These are phyloP conservation scores for Melikaiella ostensackeni DNA, from an alignment of 2,888 invertebrate species.

Conservation along the genomic window DNA sequence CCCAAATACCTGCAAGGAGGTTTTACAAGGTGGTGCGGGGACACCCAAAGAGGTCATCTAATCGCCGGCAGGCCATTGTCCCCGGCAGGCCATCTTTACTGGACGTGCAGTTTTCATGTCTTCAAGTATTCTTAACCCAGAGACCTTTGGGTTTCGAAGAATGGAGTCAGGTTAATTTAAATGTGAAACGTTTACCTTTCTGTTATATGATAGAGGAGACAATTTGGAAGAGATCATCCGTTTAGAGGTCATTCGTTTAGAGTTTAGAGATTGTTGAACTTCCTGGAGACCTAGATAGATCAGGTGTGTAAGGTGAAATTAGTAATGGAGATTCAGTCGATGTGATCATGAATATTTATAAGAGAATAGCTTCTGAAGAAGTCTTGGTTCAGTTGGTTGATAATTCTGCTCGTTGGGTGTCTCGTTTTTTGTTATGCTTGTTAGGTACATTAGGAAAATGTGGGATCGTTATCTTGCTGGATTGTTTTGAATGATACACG, in stretches of 20 bases:
- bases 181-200: background rate
- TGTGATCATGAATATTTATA: slow-evolving; percentile 34
- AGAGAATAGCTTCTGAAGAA: slow-evolving; percentile 3
- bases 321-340: slow-evolving; percentile 21
- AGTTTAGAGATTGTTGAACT: slow-evolving; percentile 29
- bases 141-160: slow-evolving; percentile 23
- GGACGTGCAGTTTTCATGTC: slow-evolving; percentile 16
- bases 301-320: slow-evolving; percentile 8
- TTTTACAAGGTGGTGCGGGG: slow-evolving; percentile 45
- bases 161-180: background rate
- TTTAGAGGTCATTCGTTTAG: background rate
- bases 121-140: slow-evolving; percentile 23
- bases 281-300: slow-evolving; percentile 30
- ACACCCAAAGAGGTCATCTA: slow-evolving; percentile 63
- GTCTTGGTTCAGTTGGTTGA: background rate
- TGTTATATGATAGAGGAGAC: background rate
- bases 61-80: slow-evolving; percentile 63
- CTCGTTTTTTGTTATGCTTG: slow-evolving; percentile 14
- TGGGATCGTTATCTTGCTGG: no score
- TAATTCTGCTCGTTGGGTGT: slow-evolving; percentile 1
- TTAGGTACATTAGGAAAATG: background rate
- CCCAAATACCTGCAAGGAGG: slow-evolving; percentile 47
- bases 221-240: slow-evolving; percentile 3
- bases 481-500: background rate
- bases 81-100: slow-evolving; percentile 44